Evolutionary conservation across 2,113 vertebrate genomes (phyloP).

Genomic region (Mormyrus iriodes): DNA sequence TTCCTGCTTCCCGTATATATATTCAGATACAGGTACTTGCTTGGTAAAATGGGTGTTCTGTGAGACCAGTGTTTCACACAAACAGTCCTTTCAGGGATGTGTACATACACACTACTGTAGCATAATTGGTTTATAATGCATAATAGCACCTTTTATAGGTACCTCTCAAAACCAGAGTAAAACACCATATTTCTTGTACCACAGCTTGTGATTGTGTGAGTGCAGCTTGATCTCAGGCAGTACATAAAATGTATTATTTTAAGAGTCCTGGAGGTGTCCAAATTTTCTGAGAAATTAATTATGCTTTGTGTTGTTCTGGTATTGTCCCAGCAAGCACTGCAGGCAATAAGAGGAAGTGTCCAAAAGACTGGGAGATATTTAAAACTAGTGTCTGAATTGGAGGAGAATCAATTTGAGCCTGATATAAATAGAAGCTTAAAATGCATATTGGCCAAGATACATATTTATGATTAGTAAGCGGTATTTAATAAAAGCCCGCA

Average conservation of each 20-base stretch:
- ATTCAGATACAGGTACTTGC: not conserved
- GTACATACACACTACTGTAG: not conserved
- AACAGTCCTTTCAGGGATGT: not conserved
- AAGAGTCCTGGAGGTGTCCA: not conserved
- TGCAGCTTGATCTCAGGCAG: no score
- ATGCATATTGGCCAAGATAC: not conserved
- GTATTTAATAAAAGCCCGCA: not conserved
- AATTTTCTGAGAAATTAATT: not conserved
- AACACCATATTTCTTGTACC: not conserved
- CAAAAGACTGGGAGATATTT: not conserved
- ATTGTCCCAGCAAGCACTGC: not conserved
- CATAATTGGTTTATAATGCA: not conserved
- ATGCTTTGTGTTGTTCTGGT: not conserved
- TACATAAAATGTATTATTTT: no score
- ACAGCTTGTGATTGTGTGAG: not conserved
- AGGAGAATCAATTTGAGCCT: not conserved
- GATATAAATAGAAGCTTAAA: not conserved
- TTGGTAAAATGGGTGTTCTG: not conserved
- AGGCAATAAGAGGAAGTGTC: not conserved
- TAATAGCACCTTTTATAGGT: not conserved
- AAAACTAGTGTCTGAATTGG: not conserved
- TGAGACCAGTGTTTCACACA: not conserved
- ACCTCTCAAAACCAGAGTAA: not conserved
- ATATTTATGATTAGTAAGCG: not conserved
- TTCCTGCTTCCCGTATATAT: not conserved